A percentile compares a stretch with the other conserved stretches of the same genome.
Conservation (phyloP, 1,140 invertebrate species). For the Drosophila teissieri region DNA sequence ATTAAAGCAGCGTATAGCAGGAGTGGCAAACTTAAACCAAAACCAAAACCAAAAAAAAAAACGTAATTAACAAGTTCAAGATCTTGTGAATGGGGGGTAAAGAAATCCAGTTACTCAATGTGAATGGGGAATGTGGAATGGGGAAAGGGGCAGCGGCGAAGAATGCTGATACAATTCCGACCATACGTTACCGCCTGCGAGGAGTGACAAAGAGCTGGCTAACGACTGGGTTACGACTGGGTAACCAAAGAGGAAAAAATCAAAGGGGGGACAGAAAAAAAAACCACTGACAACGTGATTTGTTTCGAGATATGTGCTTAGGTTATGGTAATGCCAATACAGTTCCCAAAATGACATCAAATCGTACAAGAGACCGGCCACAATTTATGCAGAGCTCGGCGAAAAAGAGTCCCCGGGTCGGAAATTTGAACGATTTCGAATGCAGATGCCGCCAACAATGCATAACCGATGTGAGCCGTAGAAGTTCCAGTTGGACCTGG, state of each 20-base stretch:
- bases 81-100: slow-evolving; percentile 11
- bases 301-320: slow-evolving; percentile 40
- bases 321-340: slow-evolving; percentile 61
- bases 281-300: slow-evolving; percentile 52
- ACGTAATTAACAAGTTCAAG: slow-evolving; percentile 42
- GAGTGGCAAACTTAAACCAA: slow-evolving; percentile 3
- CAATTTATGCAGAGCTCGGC: slow-evolving; percentile 65
- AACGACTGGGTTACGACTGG: neutral
- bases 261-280: neutral
- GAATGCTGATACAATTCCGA: slow-evolving; percentile 36
- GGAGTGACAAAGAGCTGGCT: slow-evolving; percentile 6
- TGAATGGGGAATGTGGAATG: neutral
- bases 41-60: slow-evolving; percentile 9
- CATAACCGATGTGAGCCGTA: slow-evolving; percentile 49
- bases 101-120: slow-evolving; percentile 13
- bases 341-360: slow-evolving; percentile 66
- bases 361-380: slow-evolving; percentile 34
- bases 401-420: slow-evolving; percentile 41
- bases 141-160: neutral
- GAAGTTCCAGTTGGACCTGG: neutral
- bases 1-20: slow-evolving; percentile 10
- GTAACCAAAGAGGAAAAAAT: slow-evolving; percentile 3
- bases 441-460: slow-evolving; percentile 58
- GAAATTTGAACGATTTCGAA: slow-evolving; percentile 67
- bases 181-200: slow-evolving; percentile 7